These are phyloP conservation scores for Osedax frankpressi DNA, from an alignment of 2,888 invertebrate genomes.

Conservation along the genomic window DNA sequence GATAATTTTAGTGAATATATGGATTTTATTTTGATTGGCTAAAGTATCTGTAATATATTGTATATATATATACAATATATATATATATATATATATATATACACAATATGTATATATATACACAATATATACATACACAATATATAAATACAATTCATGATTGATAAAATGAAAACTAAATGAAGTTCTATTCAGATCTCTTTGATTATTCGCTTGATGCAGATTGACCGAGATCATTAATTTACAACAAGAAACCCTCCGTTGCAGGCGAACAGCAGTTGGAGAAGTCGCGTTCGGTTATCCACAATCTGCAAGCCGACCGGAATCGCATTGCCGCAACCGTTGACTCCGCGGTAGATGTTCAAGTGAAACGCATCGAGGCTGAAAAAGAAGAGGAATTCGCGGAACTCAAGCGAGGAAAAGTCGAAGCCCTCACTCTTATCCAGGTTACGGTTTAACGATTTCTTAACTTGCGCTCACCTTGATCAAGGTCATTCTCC, in stretches of 20 bases:
- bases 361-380: slow-evolving; percentile 36
- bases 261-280: slow-evolving; percentile 39
- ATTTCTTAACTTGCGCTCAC: too few species aligned
- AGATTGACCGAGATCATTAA: too few species aligned
- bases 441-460: slow-evolving; percentile 41
- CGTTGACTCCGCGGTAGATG: slow-evolving; percentile 31
- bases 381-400: slow-evolving; percentile 40
- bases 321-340: slow-evolving; percentile 31
- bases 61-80: not conserved
- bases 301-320: slow-evolving; percentile 38
- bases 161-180: too few species aligned
- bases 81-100: not conserved
- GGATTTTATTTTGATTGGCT: too few species aligned
- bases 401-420: slow-evolving; percentile 45
- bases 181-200: too few species aligned
- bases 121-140: too few species aligned
- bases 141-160: too few species aligned
- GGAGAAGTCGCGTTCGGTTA: slow-evolving; percentile 41
- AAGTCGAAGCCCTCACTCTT: slow-evolving; percentile 42
- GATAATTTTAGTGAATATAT: too few species aligned
- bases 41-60: not conserved
- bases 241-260: too few species aligned
- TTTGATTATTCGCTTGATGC: too few species aligned
- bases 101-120: too few species aligned
- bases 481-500: too few species aligned